phyloP scores from a whole-genome alignment of 2,888 invertebrate species.

The Minunthozetes semirufus region DNA sequence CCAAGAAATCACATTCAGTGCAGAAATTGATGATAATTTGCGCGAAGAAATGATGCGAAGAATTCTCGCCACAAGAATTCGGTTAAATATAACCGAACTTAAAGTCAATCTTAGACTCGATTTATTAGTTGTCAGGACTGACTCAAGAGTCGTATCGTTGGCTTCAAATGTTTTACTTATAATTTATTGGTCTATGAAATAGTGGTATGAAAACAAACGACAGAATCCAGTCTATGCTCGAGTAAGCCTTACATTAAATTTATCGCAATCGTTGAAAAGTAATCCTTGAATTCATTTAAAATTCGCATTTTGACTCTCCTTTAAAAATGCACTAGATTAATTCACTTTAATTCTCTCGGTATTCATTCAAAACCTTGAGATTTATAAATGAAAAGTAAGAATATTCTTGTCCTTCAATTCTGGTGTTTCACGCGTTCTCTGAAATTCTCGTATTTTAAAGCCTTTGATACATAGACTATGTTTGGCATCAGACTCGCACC shows the following conservation, averaged over 20 bases:
- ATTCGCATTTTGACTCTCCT: too few relatives aligned
- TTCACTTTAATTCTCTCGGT: too few relatives aligned
- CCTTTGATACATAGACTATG: not conserved
- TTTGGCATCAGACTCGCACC: slow-evolving; percentile 5
- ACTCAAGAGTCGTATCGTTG: not conserved
- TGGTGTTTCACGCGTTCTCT: not conserved
- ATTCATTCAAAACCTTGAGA: too few relatives aligned
- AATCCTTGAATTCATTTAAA: too few relatives aligned
- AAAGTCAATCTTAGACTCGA: not conserved
- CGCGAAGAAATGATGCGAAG: too few relatives aligned
- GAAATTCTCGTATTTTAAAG: not conserved
- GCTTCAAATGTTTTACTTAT: not conserved
- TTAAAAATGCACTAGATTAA: too few relatives aligned
- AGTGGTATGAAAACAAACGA: not conserved
- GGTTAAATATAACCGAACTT: too few relatives aligned
- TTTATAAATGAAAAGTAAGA: too few relatives aligned
- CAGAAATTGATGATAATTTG: too few relatives aligned
- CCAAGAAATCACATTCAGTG: too few relatives aligned
- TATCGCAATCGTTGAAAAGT: too few relatives aligned
- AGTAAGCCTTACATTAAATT: not conserved
- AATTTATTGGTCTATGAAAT: slow-evolving; percentile 6
- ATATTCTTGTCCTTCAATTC: not conserved
- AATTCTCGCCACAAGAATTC: too few relatives aligned
- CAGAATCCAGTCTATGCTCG: not conserved
- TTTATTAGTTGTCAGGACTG: not conserved